phyloP scores from a whole-genome alignment of 2,888 invertebrate species.

The Acanthosepion lycidas region DNA sequence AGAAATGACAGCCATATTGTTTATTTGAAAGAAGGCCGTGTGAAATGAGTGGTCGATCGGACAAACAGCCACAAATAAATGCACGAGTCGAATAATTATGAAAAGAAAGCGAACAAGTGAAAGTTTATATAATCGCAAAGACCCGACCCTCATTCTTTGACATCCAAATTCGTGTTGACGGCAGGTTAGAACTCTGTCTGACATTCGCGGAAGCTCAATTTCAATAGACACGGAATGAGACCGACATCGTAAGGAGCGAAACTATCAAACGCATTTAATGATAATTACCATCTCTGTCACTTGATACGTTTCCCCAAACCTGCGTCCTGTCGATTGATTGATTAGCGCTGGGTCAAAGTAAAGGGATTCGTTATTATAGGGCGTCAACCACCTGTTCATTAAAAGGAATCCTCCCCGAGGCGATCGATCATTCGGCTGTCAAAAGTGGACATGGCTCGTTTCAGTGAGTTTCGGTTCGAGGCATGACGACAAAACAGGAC shows the following conservation, averaged over 20 bases:
- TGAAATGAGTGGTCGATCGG: too few species aligned
- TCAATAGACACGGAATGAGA: not conserved
- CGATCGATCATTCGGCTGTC: not conserved
- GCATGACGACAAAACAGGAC: not conserved
- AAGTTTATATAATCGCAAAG: not conserved
- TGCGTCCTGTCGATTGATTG: not conserved
- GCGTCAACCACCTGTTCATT: not conserved
- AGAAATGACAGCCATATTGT: too few species aligned
- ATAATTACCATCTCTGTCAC: not conserved
- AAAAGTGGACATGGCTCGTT: not conserved
- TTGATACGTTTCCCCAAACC: not conserved
- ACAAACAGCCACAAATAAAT: too few species aligned
- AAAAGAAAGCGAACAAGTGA: not conserved
- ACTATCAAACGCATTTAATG: not conserved
- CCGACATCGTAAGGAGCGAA: not conserved
- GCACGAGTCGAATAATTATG: not conserved
- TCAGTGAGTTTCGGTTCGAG: not conserved
- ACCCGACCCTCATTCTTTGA: too few species aligned
- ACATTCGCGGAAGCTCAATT: not conserved
- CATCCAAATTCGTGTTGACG: too few species aligned
- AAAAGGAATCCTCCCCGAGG: not conserved
- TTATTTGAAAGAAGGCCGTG: too few species aligned
- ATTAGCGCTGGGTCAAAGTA: not conserved
- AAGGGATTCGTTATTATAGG: not conserved
- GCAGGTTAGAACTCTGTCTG: too few species aligned